Evolutionary conservation across 2,888 invertebrate genomes (phyloP).

Genomic region (Arge pagana): DNA sequence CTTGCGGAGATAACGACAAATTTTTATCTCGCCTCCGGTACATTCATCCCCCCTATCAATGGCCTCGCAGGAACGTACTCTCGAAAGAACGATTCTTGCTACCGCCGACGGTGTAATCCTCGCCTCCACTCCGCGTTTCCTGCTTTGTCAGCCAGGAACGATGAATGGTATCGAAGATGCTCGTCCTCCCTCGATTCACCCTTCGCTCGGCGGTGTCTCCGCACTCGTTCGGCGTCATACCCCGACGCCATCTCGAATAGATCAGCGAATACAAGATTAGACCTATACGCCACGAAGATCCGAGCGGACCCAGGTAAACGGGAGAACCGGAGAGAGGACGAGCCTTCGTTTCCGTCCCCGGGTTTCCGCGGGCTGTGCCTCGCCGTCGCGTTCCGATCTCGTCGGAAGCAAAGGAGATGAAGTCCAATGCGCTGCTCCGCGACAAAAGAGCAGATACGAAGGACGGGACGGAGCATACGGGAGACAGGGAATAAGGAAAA

Average conservation of each 20-base stretch:
- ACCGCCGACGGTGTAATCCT: constrained; percentile 9
- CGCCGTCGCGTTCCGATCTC: neutral
- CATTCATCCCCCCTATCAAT: too few relatives aligned
- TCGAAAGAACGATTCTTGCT: constrained; percentile 24
- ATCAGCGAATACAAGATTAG: constrained; percentile 22
- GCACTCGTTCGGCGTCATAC: constrained; percentile 17
- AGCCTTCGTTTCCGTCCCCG: neutral
- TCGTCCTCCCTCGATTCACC: constrained; percentile 23
- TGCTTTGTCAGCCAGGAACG: constrained; percentile 18
- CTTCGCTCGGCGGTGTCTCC: constrained; percentile 28
- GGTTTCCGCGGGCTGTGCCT: neutral
- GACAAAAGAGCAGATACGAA: too few relatives aligned
- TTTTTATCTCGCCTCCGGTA: too few relatives aligned
- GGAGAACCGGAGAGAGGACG: too few relatives aligned
- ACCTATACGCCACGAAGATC: too few relatives aligned
- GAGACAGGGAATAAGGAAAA: too few relatives aligned
- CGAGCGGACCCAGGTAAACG: too few relatives aligned
- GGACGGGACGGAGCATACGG: too few relatives aligned
- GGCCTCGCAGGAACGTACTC: too few relatives aligned
- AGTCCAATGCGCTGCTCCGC: too few relatives aligned
- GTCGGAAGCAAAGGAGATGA: too few relatives aligned
- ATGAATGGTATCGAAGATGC: constrained; percentile 18
- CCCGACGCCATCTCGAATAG: constrained; percentile 19
- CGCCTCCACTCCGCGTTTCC: constrained; percentile 14
- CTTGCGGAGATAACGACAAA: too few relatives aligned